Conservation (phyloP, 2,888 invertebrate species). For the Ornithoptera priamus region DNA sequence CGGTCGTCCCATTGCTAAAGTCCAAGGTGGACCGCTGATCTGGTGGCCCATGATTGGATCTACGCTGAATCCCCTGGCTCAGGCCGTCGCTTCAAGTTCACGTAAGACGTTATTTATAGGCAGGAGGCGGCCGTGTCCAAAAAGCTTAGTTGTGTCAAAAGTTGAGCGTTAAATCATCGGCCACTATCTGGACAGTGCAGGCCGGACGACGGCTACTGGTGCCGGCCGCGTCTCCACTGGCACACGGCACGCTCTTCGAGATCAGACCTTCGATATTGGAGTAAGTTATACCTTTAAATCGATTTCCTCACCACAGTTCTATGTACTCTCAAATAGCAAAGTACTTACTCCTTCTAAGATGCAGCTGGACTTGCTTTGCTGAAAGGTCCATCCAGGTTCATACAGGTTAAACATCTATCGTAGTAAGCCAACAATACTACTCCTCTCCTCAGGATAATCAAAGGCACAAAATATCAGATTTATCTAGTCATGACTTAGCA, state of each 20-base stretch:
- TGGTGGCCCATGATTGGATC: neutral
- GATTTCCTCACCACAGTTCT: no score
- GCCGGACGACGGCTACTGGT: conserved; percentile 78
- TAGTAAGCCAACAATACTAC: no score
- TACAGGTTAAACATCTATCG: no score
- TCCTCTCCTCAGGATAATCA: no score
- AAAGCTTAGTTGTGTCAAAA: conserved; percentile 82
- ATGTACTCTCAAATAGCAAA: no score
- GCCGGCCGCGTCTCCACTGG: conserved; percentile 48
- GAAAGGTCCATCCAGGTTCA: no score
- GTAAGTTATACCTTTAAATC: no score
- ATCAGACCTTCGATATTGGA: no score
- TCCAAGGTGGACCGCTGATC: neutral
- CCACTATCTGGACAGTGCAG: conserved; percentile 84
- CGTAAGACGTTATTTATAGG: conserved; percentile 78
- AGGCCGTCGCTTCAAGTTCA: conserved; percentile 58
- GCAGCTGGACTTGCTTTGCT: no score
- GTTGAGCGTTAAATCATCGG: conserved; percentile 85
- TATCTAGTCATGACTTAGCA: no score
- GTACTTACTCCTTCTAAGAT: no score
- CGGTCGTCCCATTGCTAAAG: neutral
- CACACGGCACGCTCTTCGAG: conserved; percentile 18
- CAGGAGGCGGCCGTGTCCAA: conserved; percentile 74
- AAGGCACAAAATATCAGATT: no score
- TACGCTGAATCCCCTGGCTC: conserved; percentile 42